Conservation (phyloP, 1,140 invertebrate species). For the Octopus bimaculoides region DNA sequence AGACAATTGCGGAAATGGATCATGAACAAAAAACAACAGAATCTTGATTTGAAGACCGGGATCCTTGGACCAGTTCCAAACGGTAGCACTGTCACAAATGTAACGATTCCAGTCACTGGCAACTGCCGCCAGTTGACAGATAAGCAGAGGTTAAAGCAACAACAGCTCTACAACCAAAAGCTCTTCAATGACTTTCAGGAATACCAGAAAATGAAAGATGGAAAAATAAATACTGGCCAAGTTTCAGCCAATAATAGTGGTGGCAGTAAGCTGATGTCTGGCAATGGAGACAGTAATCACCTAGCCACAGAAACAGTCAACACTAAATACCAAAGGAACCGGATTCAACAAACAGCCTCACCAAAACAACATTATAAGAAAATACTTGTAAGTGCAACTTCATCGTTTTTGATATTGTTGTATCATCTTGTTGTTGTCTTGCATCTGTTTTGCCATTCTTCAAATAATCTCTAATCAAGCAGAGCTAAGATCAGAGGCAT, state of each 20-base stretch:
- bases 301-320: neutral
- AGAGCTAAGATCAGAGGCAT: too few relatives aligned
- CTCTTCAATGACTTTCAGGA: neutral
- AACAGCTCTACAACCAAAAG: neutral
- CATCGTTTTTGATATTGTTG: too few relatives aligned
- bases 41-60: neutral
- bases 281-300: neutral
- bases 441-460: too few relatives aligned
- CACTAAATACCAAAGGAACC: neutral
- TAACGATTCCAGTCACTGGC: neutral
- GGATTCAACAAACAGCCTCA: neutral
- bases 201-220: neutral
- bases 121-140: neutral
- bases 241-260: neutral
- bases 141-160: neutral
- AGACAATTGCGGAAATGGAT: neutral
- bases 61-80: neutral
- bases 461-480: too few relatives aligned
- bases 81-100: neutral
- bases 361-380: constrained; percentile 3
- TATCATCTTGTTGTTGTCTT: too few relatives aligned
- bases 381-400: neutral
- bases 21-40: neutral
- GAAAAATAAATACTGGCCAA: neutral
- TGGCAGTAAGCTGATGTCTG: neutral